Base-by-base conservation (phyloP, 1,140 invertebrate species). In the Papilio polyxenes region DNA sequence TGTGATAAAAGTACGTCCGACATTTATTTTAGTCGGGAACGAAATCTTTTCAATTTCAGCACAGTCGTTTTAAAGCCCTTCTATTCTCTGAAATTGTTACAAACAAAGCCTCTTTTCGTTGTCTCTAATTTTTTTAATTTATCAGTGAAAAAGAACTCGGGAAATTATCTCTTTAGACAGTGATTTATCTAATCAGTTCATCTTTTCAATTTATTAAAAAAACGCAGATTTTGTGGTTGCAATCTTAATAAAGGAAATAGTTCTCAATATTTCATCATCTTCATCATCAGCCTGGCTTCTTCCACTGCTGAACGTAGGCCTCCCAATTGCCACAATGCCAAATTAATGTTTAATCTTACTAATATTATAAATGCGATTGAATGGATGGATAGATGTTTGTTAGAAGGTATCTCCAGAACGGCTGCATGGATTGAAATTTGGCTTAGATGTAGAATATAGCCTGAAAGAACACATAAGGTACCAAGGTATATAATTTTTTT, bases 31-130 rank as follows among this genome's bases (percentile, higher is more conserved):
- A 37, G 31, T 37, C 65, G 31, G 0, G 65, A 37, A 37, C 65
- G 65, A 72, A 72, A 72, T 72, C 65, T 72, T 72, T 72, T 72
- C 65, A 72, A 72, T 72, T 72, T 72, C 65, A 72, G 65, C 65
- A 40, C 65, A 72, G 65, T 40, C 23, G 65, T 40, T 72, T 72
- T 72, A 72, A 72, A 72, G 65, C 65, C 40, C 65, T 72, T 11
- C 37, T 72, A 40, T 72, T 72, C 31, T 37, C 31, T 72, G 37
- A 72, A 72, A 72, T 72, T 72, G 65, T 40, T 72, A 17, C 65
- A 72, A 72, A 72, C 65, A 37, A 72, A 72, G 65, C 65, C 65
- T 72, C 65, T 72, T 17, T 72, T 72, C 65, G 31, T 72, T 72
- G 65, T 37, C 31, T 72, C 65, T 72, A 37, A 37, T 15, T 72